These are phyloP conservation scores for Clarias fuscus DNA, from an alignment of 2,797 vertebrate species.

Conservation along the genomic window DNA sequence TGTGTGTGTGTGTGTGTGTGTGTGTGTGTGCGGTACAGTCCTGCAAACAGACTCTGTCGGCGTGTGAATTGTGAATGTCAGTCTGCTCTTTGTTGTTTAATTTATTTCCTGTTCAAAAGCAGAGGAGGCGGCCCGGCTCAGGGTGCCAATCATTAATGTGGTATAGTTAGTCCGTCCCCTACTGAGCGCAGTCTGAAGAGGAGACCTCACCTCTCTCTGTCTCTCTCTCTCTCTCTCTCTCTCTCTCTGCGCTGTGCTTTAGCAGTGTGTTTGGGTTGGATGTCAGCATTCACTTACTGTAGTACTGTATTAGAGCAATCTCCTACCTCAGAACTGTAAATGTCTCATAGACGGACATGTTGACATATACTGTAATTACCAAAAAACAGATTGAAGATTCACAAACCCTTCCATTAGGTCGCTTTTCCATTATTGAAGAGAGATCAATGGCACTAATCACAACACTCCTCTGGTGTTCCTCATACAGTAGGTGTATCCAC, in stretches of 20 bases:
- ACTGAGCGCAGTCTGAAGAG: constrained; percentile 76
- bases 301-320: background rate
- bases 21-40: constrained; percentile 32
- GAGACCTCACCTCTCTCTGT: constrained; percentile 52
- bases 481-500: background rate
- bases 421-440: background rate
- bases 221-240: constrained; percentile 23
- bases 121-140: constrained; percentile 77
- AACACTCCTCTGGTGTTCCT: background rate
- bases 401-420: background rate
- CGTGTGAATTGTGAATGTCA: constrained; percentile 83
- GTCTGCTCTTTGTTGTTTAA: constrained; percentile 84
- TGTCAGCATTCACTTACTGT: background rate
- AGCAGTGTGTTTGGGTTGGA: background rate
- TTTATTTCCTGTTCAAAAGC: constrained; percentile 86
- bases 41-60: constrained; percentile 69
- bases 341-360: background rate
- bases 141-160: constrained; percentile 83
- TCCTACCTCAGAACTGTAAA: background rate
- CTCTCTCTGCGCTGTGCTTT: constrained; percentile 18
- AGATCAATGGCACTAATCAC: background rate
- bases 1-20: constrained; percentile 34
- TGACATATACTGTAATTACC: background rate
- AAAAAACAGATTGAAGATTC: background rate
- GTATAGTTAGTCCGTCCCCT: constrained; percentile 78